Evolutionary conservation across 1,140 invertebrate genomes (phyloP), one percentile per base, ranked within the genome.

Genomic region (Cherax destructor): DNA sequence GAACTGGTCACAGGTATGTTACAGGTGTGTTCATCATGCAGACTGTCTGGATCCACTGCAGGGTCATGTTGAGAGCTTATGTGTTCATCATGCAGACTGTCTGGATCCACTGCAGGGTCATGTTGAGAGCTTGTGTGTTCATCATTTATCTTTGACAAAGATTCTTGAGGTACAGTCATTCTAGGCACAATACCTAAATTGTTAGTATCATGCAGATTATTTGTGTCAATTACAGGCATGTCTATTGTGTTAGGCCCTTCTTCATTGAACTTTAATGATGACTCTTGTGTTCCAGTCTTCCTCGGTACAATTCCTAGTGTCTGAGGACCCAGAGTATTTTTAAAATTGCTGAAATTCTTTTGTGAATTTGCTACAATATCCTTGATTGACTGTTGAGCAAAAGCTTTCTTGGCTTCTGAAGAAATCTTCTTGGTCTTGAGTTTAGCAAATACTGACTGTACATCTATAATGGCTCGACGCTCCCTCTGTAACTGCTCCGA

Each of bases 401-500:
- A 49, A n/a, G 91, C 92, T 77, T 93, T 93, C 56, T 93, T 93
- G 5, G 69, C 72, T 80, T 74, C 21, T 21, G 52, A 41, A 5
- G 90, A 83, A 49, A 92, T 18, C 61, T 86, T 85, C 69, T 85
- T 92, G 21, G 86, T 52, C 24, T 87, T 93, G 41, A 93, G 85
- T 21, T 86, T 80, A 4, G 92, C 91, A 79, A 93, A 93, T 30
- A 93, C 91, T 56, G 90, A 92, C 49, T 88, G 86, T 49, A 90
- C 83, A 74, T 93, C 91, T 41, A 93, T 86, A 10, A 80, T 5
- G n/a, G 87, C 76, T 47, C 91, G 56, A 56, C 41, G 80, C 52
- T 91, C 90, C 52, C 84, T 69, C 30, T 47, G 72, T 52, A 85
- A n/a, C 47, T 91, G 49, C 13, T 91, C 88, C 69, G 88, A 84